Percentiles rank a stretch among this genome's conserved stretches.
Evolutionary conservation across 2,888 invertebrate genomes (phyloP).

Genomic region (Frankliniella intonsa): DNA sequence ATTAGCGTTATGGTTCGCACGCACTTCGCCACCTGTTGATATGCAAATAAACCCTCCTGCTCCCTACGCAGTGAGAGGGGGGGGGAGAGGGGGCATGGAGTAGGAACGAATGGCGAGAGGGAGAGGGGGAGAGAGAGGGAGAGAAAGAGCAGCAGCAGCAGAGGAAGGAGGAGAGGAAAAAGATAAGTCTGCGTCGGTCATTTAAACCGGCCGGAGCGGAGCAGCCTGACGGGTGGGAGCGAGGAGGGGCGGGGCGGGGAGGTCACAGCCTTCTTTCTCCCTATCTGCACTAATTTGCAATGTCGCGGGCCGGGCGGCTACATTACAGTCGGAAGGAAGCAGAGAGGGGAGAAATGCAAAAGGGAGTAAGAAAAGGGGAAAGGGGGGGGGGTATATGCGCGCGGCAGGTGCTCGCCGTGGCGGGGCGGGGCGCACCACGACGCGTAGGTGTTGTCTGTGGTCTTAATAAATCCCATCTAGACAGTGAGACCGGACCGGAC

Average conservation of each 20-base stretch:
- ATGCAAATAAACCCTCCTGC: conserved; percentile 8
- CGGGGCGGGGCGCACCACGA: too few species aligned
- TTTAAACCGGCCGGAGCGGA: not conserved
- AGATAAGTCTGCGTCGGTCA: not conserved
- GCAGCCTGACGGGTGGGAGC: conserved; percentile 5
- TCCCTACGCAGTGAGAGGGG: not conserved
- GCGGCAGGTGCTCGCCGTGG: too few species aligned
- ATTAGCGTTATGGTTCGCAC: conserved; percentile 26
- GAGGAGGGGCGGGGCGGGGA: not conserved
- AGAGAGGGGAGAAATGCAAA: too few species aligned
- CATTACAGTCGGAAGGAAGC: too few species aligned
- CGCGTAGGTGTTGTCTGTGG: too few species aligned
- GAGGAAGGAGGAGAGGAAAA: not conserved
- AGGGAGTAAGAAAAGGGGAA: too few species aligned
- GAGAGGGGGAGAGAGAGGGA: not conserved
- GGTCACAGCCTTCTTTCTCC: not conserved
- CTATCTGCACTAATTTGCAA: too few species aligned
- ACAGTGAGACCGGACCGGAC: too few species aligned
- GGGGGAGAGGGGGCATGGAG: not conserved
- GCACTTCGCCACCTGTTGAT: conserved; percentile 26
- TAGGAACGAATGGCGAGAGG: not conserved
- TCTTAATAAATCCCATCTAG: too few species aligned
- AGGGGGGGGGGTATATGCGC: too few species aligned
- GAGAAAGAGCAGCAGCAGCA: not conserved
- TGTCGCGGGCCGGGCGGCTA: too few species aligned